Conservation (phyloP, 2,797 vertebrate genomes). For the Buphagus erythrorhynchus region DNA sequence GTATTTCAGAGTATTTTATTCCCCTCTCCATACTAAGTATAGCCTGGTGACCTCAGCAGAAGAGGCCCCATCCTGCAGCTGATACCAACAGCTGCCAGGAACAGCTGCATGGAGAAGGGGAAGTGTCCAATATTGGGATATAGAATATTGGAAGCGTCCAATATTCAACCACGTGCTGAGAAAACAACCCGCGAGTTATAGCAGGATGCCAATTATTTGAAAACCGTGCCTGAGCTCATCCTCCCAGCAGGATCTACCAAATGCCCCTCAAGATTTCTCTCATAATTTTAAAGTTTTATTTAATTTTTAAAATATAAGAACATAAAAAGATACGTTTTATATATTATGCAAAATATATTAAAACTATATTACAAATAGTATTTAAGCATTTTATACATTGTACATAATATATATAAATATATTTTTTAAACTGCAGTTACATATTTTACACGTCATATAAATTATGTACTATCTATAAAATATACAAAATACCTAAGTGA, state of each 20-base stretch:
- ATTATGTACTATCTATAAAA: neutral
- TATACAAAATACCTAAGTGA: neutral
- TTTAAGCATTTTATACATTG: neutral
- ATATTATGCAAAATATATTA: neutral
- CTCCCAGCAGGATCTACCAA: neutral
- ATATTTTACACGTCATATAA: neutral
- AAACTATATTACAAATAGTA: too few relatives aligned
- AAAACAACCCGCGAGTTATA: neutral
- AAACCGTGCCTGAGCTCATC: neutral
- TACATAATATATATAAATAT: neutral
- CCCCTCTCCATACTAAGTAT: constrained; percentile 30
- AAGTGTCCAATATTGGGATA: neutral
- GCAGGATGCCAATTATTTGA: neutral
- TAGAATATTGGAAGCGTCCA: neutral
- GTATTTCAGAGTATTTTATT: neutral
- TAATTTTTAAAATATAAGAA: neutral
- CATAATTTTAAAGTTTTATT: neutral
- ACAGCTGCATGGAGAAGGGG: constrained; percentile 58
- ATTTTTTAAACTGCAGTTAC: neutral
- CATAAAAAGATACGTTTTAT: too few relatives aligned
- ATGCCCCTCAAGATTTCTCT: neutral
- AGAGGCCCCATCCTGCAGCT: constrained; percentile 19
- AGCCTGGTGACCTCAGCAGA: constrained; percentile 55
- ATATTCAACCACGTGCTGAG: neutral
- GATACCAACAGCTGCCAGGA: constrained; percentile 66